phyloP scores from a whole-genome alignment of 1,140 invertebrate genomes.

The Panonychus citri region DNA sequence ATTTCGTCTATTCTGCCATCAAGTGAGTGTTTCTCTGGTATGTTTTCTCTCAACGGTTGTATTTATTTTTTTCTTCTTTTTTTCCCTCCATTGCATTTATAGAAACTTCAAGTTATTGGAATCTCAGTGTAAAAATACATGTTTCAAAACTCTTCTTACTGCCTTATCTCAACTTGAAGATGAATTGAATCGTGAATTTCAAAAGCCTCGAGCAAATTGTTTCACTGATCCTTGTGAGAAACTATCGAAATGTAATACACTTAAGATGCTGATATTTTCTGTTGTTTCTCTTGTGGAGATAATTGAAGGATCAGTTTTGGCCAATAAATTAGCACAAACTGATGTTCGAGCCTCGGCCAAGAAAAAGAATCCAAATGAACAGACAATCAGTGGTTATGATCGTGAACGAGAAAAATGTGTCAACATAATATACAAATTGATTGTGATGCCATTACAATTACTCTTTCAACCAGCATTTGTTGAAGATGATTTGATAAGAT shows the following conservation, averaged over 20 bases:
- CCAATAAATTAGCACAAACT: constrained; percentile 13
- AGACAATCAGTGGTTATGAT: constrained; percentile 30
- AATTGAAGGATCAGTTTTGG: constrained; percentile 28
- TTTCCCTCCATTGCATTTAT: too few relatives aligned
- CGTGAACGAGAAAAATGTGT: constrained; percentile 32
- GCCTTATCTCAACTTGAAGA: constrained; percentile 19
- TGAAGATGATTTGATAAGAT: constrained; percentile 62
- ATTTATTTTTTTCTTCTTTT: constrained; percentile 3
- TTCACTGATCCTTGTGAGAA: constrained; percentile 23
- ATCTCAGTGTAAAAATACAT: background rate
- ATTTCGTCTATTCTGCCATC: constrained; percentile 24
- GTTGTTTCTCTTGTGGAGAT: constrained; percentile 36
- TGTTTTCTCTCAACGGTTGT: too few relatives aligned
- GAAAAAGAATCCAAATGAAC: constrained; percentile 15
- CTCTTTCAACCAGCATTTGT: constrained; percentile 25
- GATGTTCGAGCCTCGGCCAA: constrained; percentile 14
- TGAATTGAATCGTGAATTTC: constrained; percentile 24
- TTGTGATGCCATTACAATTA: constrained; percentile 33
- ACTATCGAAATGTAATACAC: constrained; percentile 29
- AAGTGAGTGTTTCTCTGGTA: constrained; percentile 18
- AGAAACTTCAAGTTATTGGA: constrained; percentile 10
- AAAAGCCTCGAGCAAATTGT: constrained; percentile 25
- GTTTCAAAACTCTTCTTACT: constrained; percentile 3
- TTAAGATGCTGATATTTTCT: constrained; percentile 42
- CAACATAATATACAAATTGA: constrained; percentile 32